Base-by-base conservation (phyloP, 2,113 vertebrate genomes). In the Argyrosomus japonicus region DNA sequence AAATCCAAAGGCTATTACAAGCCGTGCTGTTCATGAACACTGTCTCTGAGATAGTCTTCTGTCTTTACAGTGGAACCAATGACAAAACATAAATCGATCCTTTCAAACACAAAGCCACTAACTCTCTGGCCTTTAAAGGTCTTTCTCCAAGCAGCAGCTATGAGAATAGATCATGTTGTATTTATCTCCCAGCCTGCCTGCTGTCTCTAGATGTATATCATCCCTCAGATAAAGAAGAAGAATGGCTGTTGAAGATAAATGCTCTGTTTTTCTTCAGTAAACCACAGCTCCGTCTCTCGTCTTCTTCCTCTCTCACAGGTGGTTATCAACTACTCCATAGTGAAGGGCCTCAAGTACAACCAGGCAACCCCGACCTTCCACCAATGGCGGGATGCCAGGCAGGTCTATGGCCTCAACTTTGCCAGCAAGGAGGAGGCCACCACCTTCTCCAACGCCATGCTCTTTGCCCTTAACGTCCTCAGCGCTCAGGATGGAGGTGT, bases 341-440 rank as follows among this genome's bases (percentile, higher is more conserved):
- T 95, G 80, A 95, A 95, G 89, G 95, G 95, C 17, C 89, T 95
- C 73, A 95, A 95, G 84, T 95, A 95, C 82, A 95, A 95, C 92
- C 95, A 95, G 82, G 95, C 95, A 71, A 95, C 95, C 0, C 95
- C 94, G 6, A 95, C 95, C 57, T 95, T 95, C 77, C 95, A 95
- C 86, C 95, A 95, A 81, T 95, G 95, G 94, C 81, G 95, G 29
- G 95, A 95, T n/a, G 94, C 95, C 58, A 79, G 95, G 53, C 95
- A 95, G 90, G 95, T 95, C 51, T 95, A 95, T 71, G 95, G 94
- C 79, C 94, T 95, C 85, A 95, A 95, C 90, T 95, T 95, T 0
- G 94, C 94, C 93, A 95, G 93, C 88, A 95, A 95, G 68, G 95
- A 95, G 86, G 95, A 95, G 72, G 95, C 95, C 75, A 95, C 93